A percentile compares a stretch with the other conserved stretches of the same genome.
phyloP scores from a whole-genome alignment of 2,797 vertebrate species.

The Agapornis canus region DNA sequence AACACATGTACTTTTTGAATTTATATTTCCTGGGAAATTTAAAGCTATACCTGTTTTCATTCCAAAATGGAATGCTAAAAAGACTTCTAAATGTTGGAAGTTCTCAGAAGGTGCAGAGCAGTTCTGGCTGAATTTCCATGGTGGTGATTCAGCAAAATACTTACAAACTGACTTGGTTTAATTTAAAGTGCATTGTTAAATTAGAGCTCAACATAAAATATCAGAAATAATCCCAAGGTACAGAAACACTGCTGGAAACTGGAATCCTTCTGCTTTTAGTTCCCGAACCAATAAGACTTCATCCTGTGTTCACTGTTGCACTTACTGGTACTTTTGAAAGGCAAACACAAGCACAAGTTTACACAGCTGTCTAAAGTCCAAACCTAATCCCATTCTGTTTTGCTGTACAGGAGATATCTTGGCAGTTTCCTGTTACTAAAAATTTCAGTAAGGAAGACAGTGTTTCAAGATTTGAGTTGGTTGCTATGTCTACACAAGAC shows the following conservation, averaged over 20 bases:
- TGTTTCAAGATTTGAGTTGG: constrained; percentile 28
- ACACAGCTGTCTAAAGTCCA: constrained; percentile 58
- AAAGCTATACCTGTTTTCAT: background rate
- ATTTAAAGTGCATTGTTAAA: constrained; percentile 23
- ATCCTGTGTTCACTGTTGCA: background rate
- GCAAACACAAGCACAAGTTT: constrained; percentile 51
- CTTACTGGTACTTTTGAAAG: constrained; percentile 43
- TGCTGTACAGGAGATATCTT: background rate
- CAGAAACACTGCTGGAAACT: background rate
- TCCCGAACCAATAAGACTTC: background rate
- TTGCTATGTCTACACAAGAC: background rate
- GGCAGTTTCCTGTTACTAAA: constrained; percentile 32
- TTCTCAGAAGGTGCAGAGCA: background rate
- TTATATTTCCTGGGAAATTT: background rate
- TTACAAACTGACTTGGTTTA: background rate
- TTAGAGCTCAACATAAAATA: background rate
- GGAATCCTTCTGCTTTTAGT: background rate
- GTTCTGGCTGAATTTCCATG: background rate
- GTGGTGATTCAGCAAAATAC: background rate
- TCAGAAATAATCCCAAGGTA: background rate
- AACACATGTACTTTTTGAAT: background rate
- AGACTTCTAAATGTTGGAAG: background rate
- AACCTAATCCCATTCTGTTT: constrained; percentile 36
- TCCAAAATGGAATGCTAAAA: background rate
- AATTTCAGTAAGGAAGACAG: background rate